phyloP scores from a whole-genome alignment of 2,797 vertebrate genomes.

The Tiaroga cobitis region DNA sequence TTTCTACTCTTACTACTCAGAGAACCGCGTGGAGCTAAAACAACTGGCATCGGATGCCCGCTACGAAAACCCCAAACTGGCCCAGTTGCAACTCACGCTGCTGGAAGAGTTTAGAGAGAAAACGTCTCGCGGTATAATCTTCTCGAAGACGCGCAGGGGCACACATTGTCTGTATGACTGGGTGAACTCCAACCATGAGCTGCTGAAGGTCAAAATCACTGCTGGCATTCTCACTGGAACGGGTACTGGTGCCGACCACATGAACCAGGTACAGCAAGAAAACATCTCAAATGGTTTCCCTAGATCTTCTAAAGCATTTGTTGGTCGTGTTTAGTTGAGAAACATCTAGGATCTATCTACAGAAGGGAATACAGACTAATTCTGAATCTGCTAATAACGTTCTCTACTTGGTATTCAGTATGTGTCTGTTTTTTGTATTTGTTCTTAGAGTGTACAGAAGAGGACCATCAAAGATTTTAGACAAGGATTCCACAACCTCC shows the following conservation, averaged over 20 bases:
- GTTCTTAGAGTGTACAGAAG: constrained; percentile 77
- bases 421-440: constrained; percentile 24
- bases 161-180: constrained; percentile 83
- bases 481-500: constrained; percentile 81
- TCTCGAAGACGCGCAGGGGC: constrained; percentile 85
- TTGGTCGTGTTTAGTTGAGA: not conserved
- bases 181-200: constrained; percentile 71
- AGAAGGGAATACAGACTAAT: not conserved
- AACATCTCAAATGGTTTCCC: not conserved
- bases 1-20: constrained; percentile 67
- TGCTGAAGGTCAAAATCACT: constrained; percentile 72
- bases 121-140: constrained; percentile 83
- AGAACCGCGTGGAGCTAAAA: constrained; percentile 70
- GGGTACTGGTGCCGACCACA: constrained; percentile 80
- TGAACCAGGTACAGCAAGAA: constrained; percentile 85
- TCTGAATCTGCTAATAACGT: not conserved
- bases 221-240: constrained; percentile 82
- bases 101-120: constrained; percentile 73
- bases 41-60: constrained; percentile 57
- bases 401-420: not conserved
- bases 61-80: constrained; percentile 88
- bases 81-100: constrained; percentile 79
- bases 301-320: not conserved
- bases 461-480: constrained; percentile 83
- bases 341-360: not conserved